phyloP scores from a whole-genome alignment of 2,797 vertebrate species.

The Pteronotus mesoamericanus region DNA sequence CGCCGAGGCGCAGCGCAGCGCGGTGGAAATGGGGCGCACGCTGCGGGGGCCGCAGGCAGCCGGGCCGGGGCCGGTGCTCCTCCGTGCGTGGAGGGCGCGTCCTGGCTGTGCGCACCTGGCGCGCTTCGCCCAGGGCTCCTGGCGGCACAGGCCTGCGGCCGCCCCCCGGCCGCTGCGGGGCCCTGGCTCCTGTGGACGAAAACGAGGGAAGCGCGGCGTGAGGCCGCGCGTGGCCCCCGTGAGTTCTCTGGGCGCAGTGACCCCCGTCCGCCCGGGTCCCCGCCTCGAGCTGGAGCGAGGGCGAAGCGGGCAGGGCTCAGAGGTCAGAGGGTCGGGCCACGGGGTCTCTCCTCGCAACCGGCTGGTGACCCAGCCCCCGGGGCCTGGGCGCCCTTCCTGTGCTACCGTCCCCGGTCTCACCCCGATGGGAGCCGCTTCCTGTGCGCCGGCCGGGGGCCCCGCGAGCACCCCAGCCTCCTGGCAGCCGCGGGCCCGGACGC shows the following conservation, averaged over 20 bases:
- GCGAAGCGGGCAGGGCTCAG: neutral
- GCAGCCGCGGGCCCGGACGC: neutral
- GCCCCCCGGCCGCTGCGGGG: too few relatives aligned
- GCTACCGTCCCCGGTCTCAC: neutral
- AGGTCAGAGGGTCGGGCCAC: neutral
- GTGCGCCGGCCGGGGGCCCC: neutral
- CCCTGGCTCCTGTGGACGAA: too few relatives aligned
- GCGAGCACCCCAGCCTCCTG: neutral
- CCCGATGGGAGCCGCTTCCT: neutral
- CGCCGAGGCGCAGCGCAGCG: fast-evolving
- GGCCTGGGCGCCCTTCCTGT: neutral
- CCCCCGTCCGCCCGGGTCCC: too few relatives aligned
- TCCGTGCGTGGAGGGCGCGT: too few relatives aligned
- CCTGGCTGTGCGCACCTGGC: neutral
- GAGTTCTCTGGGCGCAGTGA: neutral
- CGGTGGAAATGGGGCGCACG: neutral
- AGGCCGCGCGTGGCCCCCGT: neutral
- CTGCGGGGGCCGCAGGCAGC: too few relatives aligned
- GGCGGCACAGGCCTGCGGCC: neutral
- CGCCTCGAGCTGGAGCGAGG: neutral
- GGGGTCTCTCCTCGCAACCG: neutral
- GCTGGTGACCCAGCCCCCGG: neutral
- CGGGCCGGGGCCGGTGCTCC: too few relatives aligned
- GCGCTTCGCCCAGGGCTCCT: neutral
- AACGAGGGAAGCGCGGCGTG: neutral